A percentile compares a stretch with the other conserved stretches of the same genome.
Evolutionary conservation across 2,888 invertebrate genomes (phyloP).

Genomic region (Ptilodon capucinus): DNA sequence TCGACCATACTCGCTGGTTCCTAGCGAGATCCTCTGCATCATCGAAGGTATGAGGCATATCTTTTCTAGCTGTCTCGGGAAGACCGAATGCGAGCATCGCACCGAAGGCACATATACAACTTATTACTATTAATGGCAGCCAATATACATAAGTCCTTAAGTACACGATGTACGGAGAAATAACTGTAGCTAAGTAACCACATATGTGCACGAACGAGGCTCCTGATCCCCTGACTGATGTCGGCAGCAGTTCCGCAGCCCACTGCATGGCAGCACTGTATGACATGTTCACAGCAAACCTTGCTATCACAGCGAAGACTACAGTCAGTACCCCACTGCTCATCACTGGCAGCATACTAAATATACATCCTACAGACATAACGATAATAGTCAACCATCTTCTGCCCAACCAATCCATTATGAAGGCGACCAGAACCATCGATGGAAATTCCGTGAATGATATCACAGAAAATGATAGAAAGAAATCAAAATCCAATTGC

Average conservation of each 20-base stretch:
- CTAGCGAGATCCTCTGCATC: conserved; percentile 23
- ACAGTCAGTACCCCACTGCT: conserved; percentile 45
- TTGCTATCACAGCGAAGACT: conserved; percentile 50
- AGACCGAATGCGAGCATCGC: conserved; percentile 27
- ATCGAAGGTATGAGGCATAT: conserved; percentile 38
- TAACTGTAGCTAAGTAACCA: conserved; percentile 48
- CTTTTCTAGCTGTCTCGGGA: conserved; percentile 42
- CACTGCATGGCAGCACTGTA: conserved; percentile 51
- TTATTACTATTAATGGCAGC: conserved; percentile 23
- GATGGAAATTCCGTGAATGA: conserved; percentile 60
- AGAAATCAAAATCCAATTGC: conserved; percentile 53
- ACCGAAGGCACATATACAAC: conserved; percentile 13
- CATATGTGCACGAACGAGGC: conserved; percentile 53
- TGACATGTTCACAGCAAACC: conserved; percentile 57
- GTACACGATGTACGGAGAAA: conserved; percentile 46
- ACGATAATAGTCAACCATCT: conserved; percentile 48
- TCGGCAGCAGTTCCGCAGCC: conserved; percentile 58
- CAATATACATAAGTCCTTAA: conserved; percentile 22
- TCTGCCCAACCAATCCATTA: conserved; percentile 57
- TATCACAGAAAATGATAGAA: conserved; percentile 57
- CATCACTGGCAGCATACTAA: conserved; percentile 47
- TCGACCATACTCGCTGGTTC: conserved; percentile 28
- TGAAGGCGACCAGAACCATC: conserved; percentile 48
- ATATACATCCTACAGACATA: conserved; percentile 45
- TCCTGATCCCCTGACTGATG: conserved; percentile 55